These are phyloP conservation scores for Bagarius yarrelli DNA, from an alignment of 2,113 vertebrate species.

Conservation along the genomic window DNA sequence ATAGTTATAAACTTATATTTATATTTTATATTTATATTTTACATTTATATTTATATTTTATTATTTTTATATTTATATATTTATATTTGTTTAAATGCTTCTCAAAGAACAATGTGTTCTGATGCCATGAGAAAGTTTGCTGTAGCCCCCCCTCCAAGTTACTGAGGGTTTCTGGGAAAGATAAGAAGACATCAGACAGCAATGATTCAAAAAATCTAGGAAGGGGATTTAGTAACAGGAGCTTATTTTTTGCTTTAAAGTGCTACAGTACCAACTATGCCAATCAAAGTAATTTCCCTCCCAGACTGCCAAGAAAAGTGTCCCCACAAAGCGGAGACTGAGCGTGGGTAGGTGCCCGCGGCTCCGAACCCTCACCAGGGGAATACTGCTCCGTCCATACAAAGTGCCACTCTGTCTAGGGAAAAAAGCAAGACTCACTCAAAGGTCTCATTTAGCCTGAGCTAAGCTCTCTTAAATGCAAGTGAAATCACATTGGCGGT, in stretches of 20 bases:
- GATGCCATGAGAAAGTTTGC: constrained; percentile 71
- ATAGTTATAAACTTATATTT: too few species aligned
- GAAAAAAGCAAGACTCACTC: constrained; percentile 59
- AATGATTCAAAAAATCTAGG: constrained; percentile 72
- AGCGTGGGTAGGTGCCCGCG: constrained; percentile 64
- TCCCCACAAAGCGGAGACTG: constrained; percentile 67
- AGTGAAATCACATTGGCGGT: constrained; percentile 56
- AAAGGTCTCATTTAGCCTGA: constrained; percentile 66
- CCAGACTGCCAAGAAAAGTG: constrained; percentile 61
- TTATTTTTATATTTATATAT: too few species aligned
- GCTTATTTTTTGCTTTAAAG: constrained; percentile 65
- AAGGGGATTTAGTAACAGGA: constrained; percentile 52
- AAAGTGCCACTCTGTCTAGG: constrained; percentile 71
- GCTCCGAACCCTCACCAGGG: constrained; percentile 60
- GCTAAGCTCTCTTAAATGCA: constrained; percentile 58
- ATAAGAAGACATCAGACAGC: constrained; percentile 64
- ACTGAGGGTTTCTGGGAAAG: constrained; percentile 61
- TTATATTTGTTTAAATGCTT: constrained; percentile 30
- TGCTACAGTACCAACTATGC: constrained; percentile 70
- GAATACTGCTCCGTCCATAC: constrained; percentile 66
- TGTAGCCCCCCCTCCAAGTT: constrained; percentile 47
- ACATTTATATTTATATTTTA: too few species aligned
- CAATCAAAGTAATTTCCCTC: constrained; percentile 74
- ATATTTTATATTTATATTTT: too few species aligned
- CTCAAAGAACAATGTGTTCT: constrained; percentile 33